A percentile compares a stretch with the other conserved stretches of the same genome.
Evolutionary conservation across 2,113 vertebrate species (phyloP).

Genomic region (Oenanthe oenanthe): DNA sequence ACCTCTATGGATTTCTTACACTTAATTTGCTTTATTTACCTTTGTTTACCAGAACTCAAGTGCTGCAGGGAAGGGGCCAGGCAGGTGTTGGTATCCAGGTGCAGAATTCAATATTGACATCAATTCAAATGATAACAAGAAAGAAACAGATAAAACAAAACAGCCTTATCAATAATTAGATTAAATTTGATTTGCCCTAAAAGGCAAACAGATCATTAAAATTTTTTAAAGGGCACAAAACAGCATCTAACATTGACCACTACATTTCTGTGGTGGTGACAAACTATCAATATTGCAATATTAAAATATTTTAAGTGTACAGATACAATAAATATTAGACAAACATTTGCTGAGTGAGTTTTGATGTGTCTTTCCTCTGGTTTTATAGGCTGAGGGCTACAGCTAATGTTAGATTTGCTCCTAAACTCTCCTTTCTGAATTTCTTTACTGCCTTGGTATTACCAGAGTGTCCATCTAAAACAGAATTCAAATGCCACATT

Average conservation of each 20-base stretch:
- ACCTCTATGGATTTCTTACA: background rate
- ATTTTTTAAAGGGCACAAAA: background rate
- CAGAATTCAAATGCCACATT: background rate
- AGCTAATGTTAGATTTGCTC: background rate
- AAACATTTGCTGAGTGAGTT: background rate
- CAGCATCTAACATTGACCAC: background rate
- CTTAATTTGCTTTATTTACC: slow-evolving; percentile 1
- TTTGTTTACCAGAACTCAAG: background rate
- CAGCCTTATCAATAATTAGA: background rate
- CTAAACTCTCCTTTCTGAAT: background rate
- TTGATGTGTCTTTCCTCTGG: too few species aligned
- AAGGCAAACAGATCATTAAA: background rate
- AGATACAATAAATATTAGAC: background rate
- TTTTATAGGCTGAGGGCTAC: background rate
- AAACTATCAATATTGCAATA: background rate
- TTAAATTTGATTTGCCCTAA: background rate
- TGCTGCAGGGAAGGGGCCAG: background rate
- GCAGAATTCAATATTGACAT: background rate
- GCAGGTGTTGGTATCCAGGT: background rate
- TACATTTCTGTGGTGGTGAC: background rate
- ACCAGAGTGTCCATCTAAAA: background rate
- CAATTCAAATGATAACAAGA: background rate
- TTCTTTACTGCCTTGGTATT: background rate
- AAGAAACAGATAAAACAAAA: background rate
- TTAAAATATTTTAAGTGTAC: background rate